Conservation (phyloP, 53 echinoderm and acorn worm genomes). For the Antedon mediterranea region DNA sequence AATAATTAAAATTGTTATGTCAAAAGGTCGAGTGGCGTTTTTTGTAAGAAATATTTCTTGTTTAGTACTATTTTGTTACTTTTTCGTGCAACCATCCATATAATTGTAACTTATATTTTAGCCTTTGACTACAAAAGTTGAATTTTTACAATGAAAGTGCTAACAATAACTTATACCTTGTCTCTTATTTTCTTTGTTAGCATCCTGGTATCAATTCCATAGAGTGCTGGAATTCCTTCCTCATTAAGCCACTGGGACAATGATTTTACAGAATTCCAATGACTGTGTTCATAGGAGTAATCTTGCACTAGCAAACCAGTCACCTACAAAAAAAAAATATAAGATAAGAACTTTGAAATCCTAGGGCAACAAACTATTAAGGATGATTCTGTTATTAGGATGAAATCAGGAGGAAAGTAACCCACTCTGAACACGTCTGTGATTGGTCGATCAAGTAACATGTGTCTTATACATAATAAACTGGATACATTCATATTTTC, state of each 20-base stretch:
- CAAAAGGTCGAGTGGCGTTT: no score
- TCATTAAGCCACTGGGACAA: slow-evolving; percentile 75
- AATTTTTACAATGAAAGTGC: not conserved
- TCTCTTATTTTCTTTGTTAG: slow-evolving; percentile 92
- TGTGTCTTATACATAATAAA: no score
- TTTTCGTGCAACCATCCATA: not conserved
- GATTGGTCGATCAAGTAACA: no score
- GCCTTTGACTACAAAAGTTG: not conserved
- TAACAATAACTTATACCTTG: slow-evolving; percentile 24
- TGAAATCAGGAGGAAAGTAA: no score
- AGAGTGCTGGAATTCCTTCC: slow-evolving; percentile 78
- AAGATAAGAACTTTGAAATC: no score
- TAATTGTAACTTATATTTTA: not conserved
- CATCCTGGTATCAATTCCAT: slow-evolving; percentile 88
- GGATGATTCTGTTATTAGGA: no score
- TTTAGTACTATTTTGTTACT: no score
- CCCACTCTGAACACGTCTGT: no score
- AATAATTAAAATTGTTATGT: no score
- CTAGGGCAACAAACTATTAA: no score
- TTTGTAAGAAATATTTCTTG: no score
- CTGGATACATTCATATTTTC: no score
- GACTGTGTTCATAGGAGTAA: slow-evolving; percentile 74
- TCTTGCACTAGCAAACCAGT: slow-evolving; percentile 79
- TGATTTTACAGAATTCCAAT: slow-evolving; percentile 90
- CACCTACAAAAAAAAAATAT: slow-evolving; percentile 16